These are phyloP conservation scores for Helarctos malayanus DNA, from an alignment of 2,797 vertebrate species.

Conservation along the genomic window DNA sequence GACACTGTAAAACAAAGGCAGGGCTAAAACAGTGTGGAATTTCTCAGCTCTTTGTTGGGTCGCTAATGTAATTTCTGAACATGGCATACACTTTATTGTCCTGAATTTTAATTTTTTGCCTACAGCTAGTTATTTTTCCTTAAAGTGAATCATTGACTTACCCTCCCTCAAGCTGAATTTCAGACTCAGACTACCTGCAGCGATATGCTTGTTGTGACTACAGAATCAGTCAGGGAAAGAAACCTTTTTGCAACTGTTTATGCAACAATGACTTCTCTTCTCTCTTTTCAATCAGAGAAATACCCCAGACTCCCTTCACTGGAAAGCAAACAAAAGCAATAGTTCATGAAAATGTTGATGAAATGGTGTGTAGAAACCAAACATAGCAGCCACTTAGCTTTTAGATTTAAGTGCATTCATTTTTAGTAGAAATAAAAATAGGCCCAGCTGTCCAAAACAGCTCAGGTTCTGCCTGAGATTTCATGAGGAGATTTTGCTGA, in stretches of 20 bases:
- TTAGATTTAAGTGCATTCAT: conserved; percentile 43
- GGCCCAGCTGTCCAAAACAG: neutral
- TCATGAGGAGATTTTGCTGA: neutral
- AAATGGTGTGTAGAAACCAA: conserved; percentile 56
- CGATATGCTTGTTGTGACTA: conserved; percentile 65
- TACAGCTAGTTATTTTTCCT: conserved; percentile 73
- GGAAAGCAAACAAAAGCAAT: conserved; percentile 61
- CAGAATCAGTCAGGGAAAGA: conserved; percentile 68
- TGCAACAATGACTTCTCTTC: neutral
- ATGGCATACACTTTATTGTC: conserved; percentile 58
- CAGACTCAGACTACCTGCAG: conserved; percentile 60
- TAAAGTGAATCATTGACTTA: conserved; percentile 81
- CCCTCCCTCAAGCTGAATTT: conserved; percentile 58
- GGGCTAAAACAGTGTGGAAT: neutral
- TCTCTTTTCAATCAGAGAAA: conserved; percentile 68
- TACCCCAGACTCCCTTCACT: neutral
- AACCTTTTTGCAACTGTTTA: conserved; percentile 62
- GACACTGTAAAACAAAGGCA: neutral
- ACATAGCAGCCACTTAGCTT: neutral
- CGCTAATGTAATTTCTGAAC: conserved; percentile 66
- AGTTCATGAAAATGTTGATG: conserved; percentile 70
- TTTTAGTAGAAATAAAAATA: conserved; percentile 67
- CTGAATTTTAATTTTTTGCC: conserved; percentile 72
- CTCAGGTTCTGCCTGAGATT: neutral
- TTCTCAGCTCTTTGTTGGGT: conserved; percentile 53